Evolutionary conservation across 2,113 vertebrate species (phyloP).

Genomic region (Proterorhinus semilunaris): DNA sequence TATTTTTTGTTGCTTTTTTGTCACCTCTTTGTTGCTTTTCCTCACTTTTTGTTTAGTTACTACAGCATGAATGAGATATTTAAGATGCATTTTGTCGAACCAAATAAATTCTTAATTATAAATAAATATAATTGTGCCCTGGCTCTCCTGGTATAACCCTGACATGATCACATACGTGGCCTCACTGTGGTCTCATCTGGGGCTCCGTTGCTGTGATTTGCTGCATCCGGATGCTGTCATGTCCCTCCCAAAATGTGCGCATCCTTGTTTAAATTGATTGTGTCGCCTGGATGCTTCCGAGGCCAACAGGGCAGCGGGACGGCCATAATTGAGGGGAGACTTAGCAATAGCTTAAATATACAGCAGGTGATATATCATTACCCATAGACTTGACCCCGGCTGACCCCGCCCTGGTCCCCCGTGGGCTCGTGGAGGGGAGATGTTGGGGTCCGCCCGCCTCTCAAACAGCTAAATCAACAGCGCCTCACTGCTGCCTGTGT

Average conservation of each 20-base stretch:
- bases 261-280: constrained; percentile 80
- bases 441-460: constrained; percentile 78
- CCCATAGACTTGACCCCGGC: constrained; percentile 93
- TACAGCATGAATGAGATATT: no score
- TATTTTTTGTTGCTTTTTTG: no score
- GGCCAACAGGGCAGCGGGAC: constrained; percentile 70
- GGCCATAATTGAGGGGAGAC: constrained; percentile 86
- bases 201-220: constrained; percentile 41
- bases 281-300: constrained; percentile 68
- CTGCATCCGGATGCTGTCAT: constrained; percentile 78
- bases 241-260: constrained; percentile 68
- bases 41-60: no score
- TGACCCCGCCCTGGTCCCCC: constrained; percentile 84
- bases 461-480: constrained; percentile 95
- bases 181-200: constrained; percentile 50
- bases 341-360: constrained; percentile 93
- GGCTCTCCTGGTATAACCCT: background rate
- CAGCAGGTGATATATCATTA: constrained; percentile 96
- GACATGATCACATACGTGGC: constrained; percentile 30
- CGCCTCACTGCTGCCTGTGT: constrained; percentile 85
- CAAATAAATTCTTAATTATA: background rate
- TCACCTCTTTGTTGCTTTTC: no score
- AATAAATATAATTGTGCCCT: background rate
- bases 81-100: no score
- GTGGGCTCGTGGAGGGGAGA: constrained; percentile 78